Base-by-base conservation (phyloP, 2,888 invertebrate species). In the Hermaeophaga mercurialis region DNA sequence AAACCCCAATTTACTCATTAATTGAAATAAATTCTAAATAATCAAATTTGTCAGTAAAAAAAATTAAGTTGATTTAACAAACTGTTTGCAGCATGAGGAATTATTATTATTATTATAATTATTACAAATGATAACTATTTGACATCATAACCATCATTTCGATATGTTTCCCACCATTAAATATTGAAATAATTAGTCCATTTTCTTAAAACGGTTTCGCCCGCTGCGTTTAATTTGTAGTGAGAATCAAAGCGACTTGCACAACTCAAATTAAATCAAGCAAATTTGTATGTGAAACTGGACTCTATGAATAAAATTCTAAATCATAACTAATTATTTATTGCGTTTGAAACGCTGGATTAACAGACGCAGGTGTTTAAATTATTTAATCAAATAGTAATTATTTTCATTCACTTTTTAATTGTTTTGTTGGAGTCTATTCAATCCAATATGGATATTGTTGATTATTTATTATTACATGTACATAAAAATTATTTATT, bases 231-330 rank as follows among this genome's bases (percentile, higher is more conserved):
- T 39, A 19, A 39, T 39, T 19, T 39, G 39, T 39, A 19, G 12
- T n/a, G 39, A 39, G 22, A 18, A 19, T 39, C 18, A 39, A 39
- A 19, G 18, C 18, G 11, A 22, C 9, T 39, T 39, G 39, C 39
- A 39, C 39, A 39, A 39, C 19, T 19, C 19, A 39, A 39, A 39
- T 39, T 7, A 39, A 19, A 39, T 39, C 22, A 39, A 39, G 19
- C 19, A 39, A 39, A 39, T 18, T 9, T 7, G 3, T 22, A 19
- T 22, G 19, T 39, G 39, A 39, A 39, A 39, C 9, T 9, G 12
- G 12, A 39, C 39, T 19, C 38, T n/a, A 28, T 22, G 22, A 34
- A 34, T 34, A 34, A 15, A 34, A 34, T 15, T 11, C 12, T 7
- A 39, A 39, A 39, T 19, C 18, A 12, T 19, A 39, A 18, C 22